phyloP scores from a whole-genome alignment of 2,888 invertebrate species.

The Peribatodes rhomboidaria region DNA sequence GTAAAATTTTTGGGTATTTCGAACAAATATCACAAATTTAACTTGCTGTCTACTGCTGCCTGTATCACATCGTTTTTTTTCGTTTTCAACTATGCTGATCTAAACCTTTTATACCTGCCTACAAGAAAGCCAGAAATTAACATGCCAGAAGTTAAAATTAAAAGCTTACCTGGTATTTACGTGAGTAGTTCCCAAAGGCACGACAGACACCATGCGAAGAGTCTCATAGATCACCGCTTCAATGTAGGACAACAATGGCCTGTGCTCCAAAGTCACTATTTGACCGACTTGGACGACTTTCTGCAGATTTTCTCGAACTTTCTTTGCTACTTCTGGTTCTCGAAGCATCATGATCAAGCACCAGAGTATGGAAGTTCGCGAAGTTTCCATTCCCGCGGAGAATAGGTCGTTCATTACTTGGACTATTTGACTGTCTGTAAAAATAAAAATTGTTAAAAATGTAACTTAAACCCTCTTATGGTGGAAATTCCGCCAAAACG shows the following conservation, averaged over 20 bases:
- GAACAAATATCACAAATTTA: no score
- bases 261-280: constrained; percentile 90
- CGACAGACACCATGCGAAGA: constrained; percentile 91
- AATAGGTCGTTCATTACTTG: constrained; percentile 95
- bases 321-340: constrained; percentile 90
- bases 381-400: constrained; percentile 95
- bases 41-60: no score
- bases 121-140: not conserved
- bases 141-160: not conserved
- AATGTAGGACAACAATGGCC: constrained; percentile 90
- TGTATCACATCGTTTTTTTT: not conserved
- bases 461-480: no score
- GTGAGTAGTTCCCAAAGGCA: constrained; percentile 94
- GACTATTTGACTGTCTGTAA: constrained; percentile 92
- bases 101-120: not conserved
- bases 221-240: constrained; percentile 94
- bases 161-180: constrained; percentile 91
- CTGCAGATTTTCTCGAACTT: constrained; percentile 92
- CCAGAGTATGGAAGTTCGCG: constrained; percentile 93
- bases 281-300: constrained; percentile 90
- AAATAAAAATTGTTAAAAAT: constrained; percentile 21
- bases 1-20: no score
- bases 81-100: constrained; percentile 6
- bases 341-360: constrained; percentile 93
- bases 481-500: no score